Evolutionary conservation across 1,140 invertebrate genomes (phyloP), one percentile per base, ranked within the genome.

Genomic region (Brachionus rotundiformis): DNA sequence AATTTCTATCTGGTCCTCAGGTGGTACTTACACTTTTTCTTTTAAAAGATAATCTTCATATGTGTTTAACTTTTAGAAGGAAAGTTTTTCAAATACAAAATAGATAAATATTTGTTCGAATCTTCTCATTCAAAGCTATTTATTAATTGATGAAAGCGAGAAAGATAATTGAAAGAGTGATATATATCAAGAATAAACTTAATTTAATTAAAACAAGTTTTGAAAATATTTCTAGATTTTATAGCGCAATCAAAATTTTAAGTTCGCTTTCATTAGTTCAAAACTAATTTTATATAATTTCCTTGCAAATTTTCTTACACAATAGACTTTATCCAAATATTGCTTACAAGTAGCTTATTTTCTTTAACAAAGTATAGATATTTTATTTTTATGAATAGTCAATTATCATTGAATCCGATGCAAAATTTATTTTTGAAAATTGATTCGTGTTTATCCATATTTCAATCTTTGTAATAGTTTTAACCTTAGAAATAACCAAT

Each of bases 181-280:
- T n/a, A 54, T 54, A 54, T 54, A 54, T 54, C 16, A 54, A 54
- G 47, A 19, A 54, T 54, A 19, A 54, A 54, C 47, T 54, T 54
- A 16, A 54, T 54, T 54, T 54, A 54, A 54, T 54, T 54, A 54
- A 54, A 54, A 54, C 47, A 54, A 54, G 19, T 54, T 54, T 54
- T 54, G n/a, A 54, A 54, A 54, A 54, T 54, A 54, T 54, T 54
- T n/a, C 47, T 54, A 54, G 3, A 19, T 54, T 54, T 19, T 25
- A 16, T 54, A 25, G 47, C 8, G 47, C 47, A 23, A 54, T 54
- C 47, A 8, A 54, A 54, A 54, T 7, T 19, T 54, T 23, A 54
- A 54, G 16, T 54, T 54, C 19, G 47, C 47, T 54, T 54, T 54
- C 47, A 54, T 54, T 54, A 54, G 47, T 54, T 54, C n/a, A 54